Base-by-base conservation (phyloP, 2,888 invertebrate genomes). In the Tetragnatha montana region DNA sequence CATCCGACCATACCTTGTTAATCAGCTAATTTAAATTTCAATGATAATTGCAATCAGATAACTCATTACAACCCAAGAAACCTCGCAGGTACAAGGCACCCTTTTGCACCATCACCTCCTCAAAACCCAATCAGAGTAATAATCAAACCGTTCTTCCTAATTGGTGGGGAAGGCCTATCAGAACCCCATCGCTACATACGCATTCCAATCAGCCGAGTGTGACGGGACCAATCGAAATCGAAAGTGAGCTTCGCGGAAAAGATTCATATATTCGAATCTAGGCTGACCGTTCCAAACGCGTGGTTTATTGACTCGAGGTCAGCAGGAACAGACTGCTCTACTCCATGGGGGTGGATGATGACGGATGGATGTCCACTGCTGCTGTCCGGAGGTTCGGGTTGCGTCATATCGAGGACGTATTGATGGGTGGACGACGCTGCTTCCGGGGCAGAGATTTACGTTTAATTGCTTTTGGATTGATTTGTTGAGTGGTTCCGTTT, bases 231-330 rank as follows among this genome's bases (percentile, higher is more conserved):
- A 22, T 22, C 17, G 78, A 78, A 78, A 78, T 78, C 22, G 78
- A 78, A 78, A 78, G 60, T 60, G 78, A 12, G 51, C 17, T 78
- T 78, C 60, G 51, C 51, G 60, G 78, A 78, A 78, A 21, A 8
- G 21, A 35, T 60, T 6, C 78, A 14, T 49, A 74, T 14, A 6
- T 10, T n/a, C n/a, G 22, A 78, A 78, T 78, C 22, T 60, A 60
- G 78, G 78, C 51, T 78, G 78, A 78, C 60, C 78, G 78, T 22
- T 21, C n/a, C 8, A 35, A 35, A 51, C 60, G 60, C 51, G 60
- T 60, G 21, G 78, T 78, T 78, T 78, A 78, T 78, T 78, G 78
- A 78, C 78, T 60, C 78, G 78, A 60, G 51, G 60, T 60, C 78
- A 60, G 60, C 14, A 51, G 22, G 17, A 35, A 78, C 60, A 19